Conservation (phyloP, 2,888 invertebrate genomes). For the Pseudolycoriella hygida region DNA sequence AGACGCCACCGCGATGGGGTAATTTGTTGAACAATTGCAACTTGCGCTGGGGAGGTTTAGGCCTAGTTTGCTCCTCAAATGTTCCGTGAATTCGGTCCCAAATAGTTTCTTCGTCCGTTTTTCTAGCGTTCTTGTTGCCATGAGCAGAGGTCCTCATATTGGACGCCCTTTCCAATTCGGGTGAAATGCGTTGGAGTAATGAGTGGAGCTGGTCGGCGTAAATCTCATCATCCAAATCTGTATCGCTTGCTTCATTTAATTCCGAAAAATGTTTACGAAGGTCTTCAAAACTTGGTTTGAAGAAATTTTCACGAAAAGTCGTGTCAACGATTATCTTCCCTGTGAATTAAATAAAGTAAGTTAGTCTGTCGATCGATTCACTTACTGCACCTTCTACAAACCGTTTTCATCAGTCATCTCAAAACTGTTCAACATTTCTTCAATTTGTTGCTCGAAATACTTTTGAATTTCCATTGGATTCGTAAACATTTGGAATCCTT, state of each 20-base stretch:
- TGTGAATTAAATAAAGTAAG: too few species aligned
- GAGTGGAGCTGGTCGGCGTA: slow-evolving; percentile 25
- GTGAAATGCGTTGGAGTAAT: slow-evolving; percentile 23
- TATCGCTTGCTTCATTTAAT: slow-evolving; percentile 24
- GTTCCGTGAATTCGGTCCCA: slow-evolving; percentile 28
- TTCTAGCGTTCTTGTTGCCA: slow-evolving; percentile 15
- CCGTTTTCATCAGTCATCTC: slow-evolving; percentile 19
- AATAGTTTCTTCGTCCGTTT: slow-evolving; percentile 25
- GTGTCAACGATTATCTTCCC: slow-evolving; percentile 17
- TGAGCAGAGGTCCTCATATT: slow-evolving; percentile 12
- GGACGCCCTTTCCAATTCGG: slow-evolving; percentile 14
- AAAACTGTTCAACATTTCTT: slow-evolving; percentile 34
- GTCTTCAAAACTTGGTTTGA: slow-evolving; percentile 33
- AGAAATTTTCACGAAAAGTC: slow-evolving; percentile 32
- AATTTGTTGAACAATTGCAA: slow-evolving; percentile 12
- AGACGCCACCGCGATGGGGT: slow-evolving; percentile 19
- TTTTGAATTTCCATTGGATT: slow-evolving; percentile 40
- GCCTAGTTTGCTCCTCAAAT: slow-evolving; percentile 14
- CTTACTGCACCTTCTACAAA: too few species aligned
- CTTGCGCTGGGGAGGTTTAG: slow-evolving; percentile 13
- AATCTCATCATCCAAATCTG: slow-evolving; percentile 38
- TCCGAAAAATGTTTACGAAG: slow-evolving; percentile 21
- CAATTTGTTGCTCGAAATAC: slow-evolving; percentile 41
- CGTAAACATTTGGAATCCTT: slow-evolving; percentile 36
- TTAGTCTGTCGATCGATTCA: slow-evolving; percentile 5